Evolutionary conservation across 30 jellyfish, hydroid and myxozoan genomes (phyloP).

Genomic region (Haliclystus octoradiatus): DNA sequence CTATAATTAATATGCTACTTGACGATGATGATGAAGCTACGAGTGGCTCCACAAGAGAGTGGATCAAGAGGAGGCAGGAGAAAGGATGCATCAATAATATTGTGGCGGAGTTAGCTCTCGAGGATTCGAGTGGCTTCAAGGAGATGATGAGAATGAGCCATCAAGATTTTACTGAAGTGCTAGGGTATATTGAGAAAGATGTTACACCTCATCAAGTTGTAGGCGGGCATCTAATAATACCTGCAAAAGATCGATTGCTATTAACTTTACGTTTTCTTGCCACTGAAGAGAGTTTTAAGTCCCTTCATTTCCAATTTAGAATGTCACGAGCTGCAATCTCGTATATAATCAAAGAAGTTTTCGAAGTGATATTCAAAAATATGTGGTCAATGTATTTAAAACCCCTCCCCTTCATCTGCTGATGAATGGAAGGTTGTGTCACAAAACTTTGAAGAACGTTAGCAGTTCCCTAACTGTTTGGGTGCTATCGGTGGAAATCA

Average conservation of each 20-base stretch:
- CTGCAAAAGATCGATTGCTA: constrained; percentile 12
- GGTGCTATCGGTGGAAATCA: constrained; percentile 31
- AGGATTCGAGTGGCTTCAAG: constrained; percentile 15
- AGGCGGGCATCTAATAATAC: no score
- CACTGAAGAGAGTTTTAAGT: no score
- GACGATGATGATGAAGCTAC: no score
- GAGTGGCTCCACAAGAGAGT: constrained; percentile 15
- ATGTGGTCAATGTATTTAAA: background rate
- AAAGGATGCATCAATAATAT: constrained; percentile 7
- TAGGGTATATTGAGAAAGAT: no score
- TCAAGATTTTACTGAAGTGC: no score
- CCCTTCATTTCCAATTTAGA: constrained; percentile 20
- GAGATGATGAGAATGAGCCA: constrained; percentile 44
- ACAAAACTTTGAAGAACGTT: constrained; percentile 3
- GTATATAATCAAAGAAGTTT: background rate
- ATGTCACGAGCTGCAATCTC: constrained; percentile 13
- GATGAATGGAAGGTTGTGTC: constrained; percentile 6
- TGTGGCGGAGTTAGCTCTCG: constrained; percentile 16
- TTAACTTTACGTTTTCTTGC: constrained; percentile 17
- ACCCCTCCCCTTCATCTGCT: no score
- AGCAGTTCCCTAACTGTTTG: constrained; percentile 12
- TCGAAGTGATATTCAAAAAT: constrained; percentile 2
- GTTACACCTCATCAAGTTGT: no score
- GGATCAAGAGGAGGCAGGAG: constrained; percentile 27
- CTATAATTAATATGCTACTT: no score